Evolutionary conservation across 1,140 invertebrate species (phyloP), one percentile per base, ranked within the genome.

Genomic region (Kradibia gibbosae): DNA sequence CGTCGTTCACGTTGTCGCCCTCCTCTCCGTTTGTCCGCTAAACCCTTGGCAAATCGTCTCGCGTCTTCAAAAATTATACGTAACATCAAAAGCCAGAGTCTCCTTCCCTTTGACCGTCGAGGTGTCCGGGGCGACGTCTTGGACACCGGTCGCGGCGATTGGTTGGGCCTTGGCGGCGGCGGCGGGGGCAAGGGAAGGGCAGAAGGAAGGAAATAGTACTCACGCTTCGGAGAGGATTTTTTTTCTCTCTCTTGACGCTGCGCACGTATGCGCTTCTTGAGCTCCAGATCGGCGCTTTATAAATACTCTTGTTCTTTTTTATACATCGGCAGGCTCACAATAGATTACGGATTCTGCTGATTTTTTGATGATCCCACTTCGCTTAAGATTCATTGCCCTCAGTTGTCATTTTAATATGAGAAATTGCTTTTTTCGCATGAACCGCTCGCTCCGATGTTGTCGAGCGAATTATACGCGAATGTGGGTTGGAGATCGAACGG

Each of bases 1-100:
- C 67, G 65, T 79, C 48, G 60, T 72, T 79, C 60, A 72, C 60
- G 70, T 36, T 50, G 13, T n/a, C 48, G 17, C 65, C 20, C 34
- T 36, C 39, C 31, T 50, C 67, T 13, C 39, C 22, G 36, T 10
- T 22, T 57, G 7, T 20, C n/a, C 53, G 8, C 53, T 57, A 5
- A 57, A 8, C 13, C 13, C 42, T 13, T 45, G 13, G 7, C 42
- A 45, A 13, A 5, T 45, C 42, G 13, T 45, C 42, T 45, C 42
- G n/a, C n/a, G 8, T 48, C 45, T 7, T 48, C 8, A n/a, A 48
- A 48, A 48, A 48, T 48, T 48, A 48, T 17, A 17, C 45, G 45
- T 48, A 7, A 17, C 7, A 7, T 48, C 17, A 7, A 17, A 48
- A 48, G 17, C 17, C 8, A 48, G 17, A 48, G 7, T 48, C 17